These are phyloP conservation scores for Acleris sparsana DNA, from an alignment of 2,888 invertebrate genomes.

Conservation along the genomic window DNA sequence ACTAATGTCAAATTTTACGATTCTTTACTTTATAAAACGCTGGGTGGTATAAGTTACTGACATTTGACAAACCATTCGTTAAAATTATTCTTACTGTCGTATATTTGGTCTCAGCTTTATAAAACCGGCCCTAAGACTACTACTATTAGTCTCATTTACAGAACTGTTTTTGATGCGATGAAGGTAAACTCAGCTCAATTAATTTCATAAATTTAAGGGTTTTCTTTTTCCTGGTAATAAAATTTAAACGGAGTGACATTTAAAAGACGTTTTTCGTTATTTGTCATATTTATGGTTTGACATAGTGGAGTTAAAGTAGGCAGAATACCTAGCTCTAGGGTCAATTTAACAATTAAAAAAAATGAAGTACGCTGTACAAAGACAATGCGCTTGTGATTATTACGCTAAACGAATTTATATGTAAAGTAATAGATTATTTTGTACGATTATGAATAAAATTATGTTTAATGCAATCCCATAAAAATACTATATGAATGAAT, in stretches of 20 bases:
- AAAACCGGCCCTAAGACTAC: no score
- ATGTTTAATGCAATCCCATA: slow-evolving; percentile 45
- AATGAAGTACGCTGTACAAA: slow-evolving; percentile 42
- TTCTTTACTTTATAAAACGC: no score
- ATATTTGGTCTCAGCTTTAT: no score
- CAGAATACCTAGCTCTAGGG: slow-evolving; percentile 24
- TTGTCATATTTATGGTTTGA: slow-evolving; percentile 1
- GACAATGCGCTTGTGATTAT: slow-evolving; percentile 42
- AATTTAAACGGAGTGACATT: not conserved
- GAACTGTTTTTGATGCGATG: no score
- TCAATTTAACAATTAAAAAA: slow-evolving; percentile 32
- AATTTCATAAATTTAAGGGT: no score
- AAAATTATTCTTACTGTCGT: no score
- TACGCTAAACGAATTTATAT: slow-evolving; percentile 44
- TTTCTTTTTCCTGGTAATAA: no score
- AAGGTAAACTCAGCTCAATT: no score
- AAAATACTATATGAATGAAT: slow-evolving; percentile 30
- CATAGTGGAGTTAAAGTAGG: slow-evolving; percentile 5
- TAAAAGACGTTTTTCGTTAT: slow-evolving; percentile 16
- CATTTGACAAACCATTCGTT: no score
- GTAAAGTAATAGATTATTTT: slow-evolving; percentile 40
- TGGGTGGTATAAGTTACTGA: no score
- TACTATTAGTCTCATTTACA: no score
- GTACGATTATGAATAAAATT: slow-evolving; percentile 41
- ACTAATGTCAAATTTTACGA: no score